Base-by-base conservation (phyloP, 2,888 invertebrate genomes). In the Apamea sordens region DNA sequence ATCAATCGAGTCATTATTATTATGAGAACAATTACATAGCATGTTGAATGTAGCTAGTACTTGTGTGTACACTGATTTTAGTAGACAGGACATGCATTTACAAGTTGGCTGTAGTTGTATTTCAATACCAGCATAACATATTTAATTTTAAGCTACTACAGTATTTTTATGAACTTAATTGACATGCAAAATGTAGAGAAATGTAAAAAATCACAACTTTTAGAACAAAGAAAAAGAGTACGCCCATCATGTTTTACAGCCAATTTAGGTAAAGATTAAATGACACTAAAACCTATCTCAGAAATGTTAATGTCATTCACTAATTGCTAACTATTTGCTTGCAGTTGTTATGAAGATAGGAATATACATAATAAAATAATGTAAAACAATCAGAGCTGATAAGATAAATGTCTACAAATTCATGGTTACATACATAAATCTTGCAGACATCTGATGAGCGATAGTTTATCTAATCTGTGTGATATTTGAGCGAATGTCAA, bases 381-480 rank as follows among this genome's bases (percentile, higher is more conserved):
- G 59, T 59, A 68, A 64, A 85, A 69, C 63, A 77, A 73, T 75
- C 65, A 50, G 63, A 67, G 59, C 21, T 21, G 86, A 83, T 77
- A 78, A 80, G 80, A 80, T 86, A 85, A n/a, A 2, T 15, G 63
- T n/a, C 77, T 73, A 73, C 64, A 32, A 72, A 64, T 73, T 72
- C 63, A 79, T 77, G 74, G 68, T 59, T 59, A 76, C 50, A 65
- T 36, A 77, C 50, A 83, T 69, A 83, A 44, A 86, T 83, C 73
- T 81, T 28, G 47, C 56, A 73, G 78, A 83, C 83, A 77, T 83
- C 83, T 83, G 77, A 86, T 83, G 73, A 71, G 67, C 1, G 65
- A 86, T 67, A 70, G 13, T 56, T 76, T 84, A 84, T 84, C 80
- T 87, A 75, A 84, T 85, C 72, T 76, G 28, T 41, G 21, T 24